Percentiles rank a stretch among this genome's conserved stretches.
These are phyloP conservation scores for Phrynocephalus guinanensis DNA, from an alignment of 2,797 vertebrate species.

Conservation along the genomic window DNA sequence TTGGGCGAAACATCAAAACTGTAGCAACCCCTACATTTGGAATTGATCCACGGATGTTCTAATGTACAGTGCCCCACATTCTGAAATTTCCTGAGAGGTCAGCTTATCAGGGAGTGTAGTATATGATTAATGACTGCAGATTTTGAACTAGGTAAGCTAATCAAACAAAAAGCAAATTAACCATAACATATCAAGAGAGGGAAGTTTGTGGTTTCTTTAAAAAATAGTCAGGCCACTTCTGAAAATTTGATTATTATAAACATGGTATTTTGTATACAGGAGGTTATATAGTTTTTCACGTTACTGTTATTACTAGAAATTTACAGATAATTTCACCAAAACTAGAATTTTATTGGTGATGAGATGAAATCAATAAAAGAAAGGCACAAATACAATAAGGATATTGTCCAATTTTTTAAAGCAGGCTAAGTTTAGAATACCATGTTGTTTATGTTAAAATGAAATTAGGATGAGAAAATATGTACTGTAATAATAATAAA, in stretches of 20 bases:
- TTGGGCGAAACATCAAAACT: background rate
- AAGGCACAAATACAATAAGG: constrained; percentile 13
- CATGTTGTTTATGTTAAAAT: no score
- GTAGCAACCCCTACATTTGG: background rate
- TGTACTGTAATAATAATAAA: no score
- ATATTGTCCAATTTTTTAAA: no score
- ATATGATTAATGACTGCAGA: background rate
- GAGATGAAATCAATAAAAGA: constrained; percentile 20
- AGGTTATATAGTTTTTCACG: constrained; percentile 14
- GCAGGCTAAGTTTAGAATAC: no score
- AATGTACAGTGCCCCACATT: background rate
- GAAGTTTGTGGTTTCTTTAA: background rate
- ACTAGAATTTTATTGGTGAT: background rate
- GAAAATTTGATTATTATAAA: background rate
- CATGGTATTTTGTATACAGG: background rate
- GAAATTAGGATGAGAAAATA: no score
- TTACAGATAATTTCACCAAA: background rate
- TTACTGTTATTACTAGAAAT: constrained; percentile 1
- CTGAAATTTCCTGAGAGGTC: constrained; percentile 18
- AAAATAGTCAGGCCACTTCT: background rate
- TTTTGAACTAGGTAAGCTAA: constrained; percentile 28
- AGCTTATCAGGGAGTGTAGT: background rate
- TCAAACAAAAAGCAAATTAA: background rate
- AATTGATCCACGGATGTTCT: background rate
- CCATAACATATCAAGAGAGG: background rate